Conservation (phyloP, 2,113 vertebrate species). For the Ondatra zibethicus region DNA sequence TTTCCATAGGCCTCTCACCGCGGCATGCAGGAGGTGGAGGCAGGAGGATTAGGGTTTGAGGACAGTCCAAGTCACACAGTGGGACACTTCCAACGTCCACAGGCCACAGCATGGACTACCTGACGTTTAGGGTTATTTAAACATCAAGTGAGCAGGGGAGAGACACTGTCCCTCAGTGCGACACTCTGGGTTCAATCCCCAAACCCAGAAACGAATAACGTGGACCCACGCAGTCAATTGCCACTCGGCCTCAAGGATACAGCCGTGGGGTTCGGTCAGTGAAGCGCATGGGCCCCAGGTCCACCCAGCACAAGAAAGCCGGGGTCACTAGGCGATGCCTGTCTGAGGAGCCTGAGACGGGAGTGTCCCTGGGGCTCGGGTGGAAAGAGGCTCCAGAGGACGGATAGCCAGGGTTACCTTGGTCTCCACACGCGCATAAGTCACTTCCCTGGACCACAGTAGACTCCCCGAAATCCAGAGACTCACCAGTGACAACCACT, state of each 20-base stretch:
- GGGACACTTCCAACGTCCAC: too few relatives aligned
- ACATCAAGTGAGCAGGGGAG: neutral
- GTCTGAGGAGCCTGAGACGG: too few relatives aligned
- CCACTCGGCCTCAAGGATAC: neutral
- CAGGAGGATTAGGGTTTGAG: too few relatives aligned
- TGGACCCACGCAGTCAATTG: too few relatives aligned
- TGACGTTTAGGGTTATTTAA: neutral
- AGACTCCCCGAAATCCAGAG: too few relatives aligned
- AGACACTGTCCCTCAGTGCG: too few relatives aligned
- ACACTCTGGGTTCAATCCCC: neutral
- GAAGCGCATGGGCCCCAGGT: neutral
- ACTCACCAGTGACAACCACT: neutral
- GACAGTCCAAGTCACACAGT: neutral
- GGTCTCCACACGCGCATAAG: neutral
- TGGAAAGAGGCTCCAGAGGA: too few relatives aligned
- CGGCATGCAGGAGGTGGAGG: neutral
- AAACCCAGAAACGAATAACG: neutral
- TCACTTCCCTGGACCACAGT: neutral
- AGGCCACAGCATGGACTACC: neutral
- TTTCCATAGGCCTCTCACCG: too few relatives aligned
- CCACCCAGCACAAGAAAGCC: neutral
- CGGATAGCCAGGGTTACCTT: too few relatives aligned
- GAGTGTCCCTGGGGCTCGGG: too few relatives aligned
- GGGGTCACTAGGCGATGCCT: neutral
- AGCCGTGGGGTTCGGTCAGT: neutral